Base-by-base conservation (phyloP, 1,140 invertebrate genomes). In the Melipona quadrifasciata region DNA sequence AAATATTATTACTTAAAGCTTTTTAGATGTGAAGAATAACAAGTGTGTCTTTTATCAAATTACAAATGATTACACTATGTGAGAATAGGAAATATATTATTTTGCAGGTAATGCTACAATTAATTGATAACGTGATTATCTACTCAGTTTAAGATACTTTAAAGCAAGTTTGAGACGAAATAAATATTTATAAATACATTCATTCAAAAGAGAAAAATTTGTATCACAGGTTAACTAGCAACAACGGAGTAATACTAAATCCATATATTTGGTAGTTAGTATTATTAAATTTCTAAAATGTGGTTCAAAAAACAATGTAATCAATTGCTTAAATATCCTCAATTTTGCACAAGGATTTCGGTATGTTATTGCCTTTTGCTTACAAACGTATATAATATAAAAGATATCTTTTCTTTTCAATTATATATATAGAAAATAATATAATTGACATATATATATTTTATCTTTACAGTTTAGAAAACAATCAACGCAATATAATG, bases 311-410 rank as follows among this genome's bases (percentile, higher is more conserved):
- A 58, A 57, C 2, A 31, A 34, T 65, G 24, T 27, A 73, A 5
- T 14, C 47, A 27, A 4, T 64, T 86, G 53, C 1, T 61, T 39
- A 76, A 39, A 71, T 31, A 67, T 81, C n/a, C 34, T 34, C 64
- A 17, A 64, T 53, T 85, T 75, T 61, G 14, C 55, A 71, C 17
- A 55, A 19, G 1, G 53, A 64, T 0, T 39, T 64, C 71, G 79
- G 80, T 82, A 82, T 39, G 55, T 85, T 68, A 61, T 61, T 61
- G n/a, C n/a, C n/a, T 57, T 19, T 65, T 73, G 14, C 31, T 53
- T 57, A 51, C 27, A 61, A 65, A 53, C 53, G 3, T 31, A 27
- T 67, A 21, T 67, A 67, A 67, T 34, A 19, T 12, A 67, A 21
- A 34, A 67, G 19, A 1, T 67, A 67, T 67, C 21, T 53, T 53